Base-by-base conservation (phyloP, 2,113 vertebrate genomes). In the Stomatorhinus ivindoensis region DNA sequence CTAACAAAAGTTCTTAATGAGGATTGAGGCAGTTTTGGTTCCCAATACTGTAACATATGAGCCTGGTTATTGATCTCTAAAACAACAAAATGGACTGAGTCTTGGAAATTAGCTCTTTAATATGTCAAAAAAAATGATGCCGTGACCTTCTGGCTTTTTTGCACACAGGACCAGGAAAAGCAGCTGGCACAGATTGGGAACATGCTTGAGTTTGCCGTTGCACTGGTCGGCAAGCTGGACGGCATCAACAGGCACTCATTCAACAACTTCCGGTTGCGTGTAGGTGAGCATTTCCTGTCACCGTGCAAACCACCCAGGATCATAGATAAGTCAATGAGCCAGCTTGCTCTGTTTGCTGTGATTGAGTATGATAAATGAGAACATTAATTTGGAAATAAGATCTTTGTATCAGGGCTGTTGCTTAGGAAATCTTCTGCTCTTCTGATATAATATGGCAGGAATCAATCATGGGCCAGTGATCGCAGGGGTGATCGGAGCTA, bases 381-480 rank as follows among this genome's bases (percentile, higher is more conserved):
- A 84, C 19, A 27, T 27, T 50, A 50, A 15, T 5, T 10, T 27
- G 83, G 2, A 31, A 47, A 27, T 86, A 86, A 17, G 47, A 24
- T n/a, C 19, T 21, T 24, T 47, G 83, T 50, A 85, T 47, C 24
- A 85, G 15, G 21, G 21, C 39, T 39, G 1, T 44, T 42, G 44
- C 19, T 21, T 44, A 21, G 48, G 27, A 24, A 15, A 55, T 90
- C 31, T 21, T 87, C 39, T 21, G 89, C 21, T 55, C 1, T 89
- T 35, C 17, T 48, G 42, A 19, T 85, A 19, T 89, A 13, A 50
- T 15, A 24, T 61, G 42, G 9, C 91, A 99, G 98, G 98, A 11
- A 99, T 99, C 90, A 99, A 99, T 91, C 97, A 99, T 0, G 98
- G 98, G 58, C 98, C 98, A 0, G 98, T 99, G 89, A 98, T 99